Base-by-base conservation (phyloP, 1,140 invertebrate species). In the Patella vulgata region DNA sequence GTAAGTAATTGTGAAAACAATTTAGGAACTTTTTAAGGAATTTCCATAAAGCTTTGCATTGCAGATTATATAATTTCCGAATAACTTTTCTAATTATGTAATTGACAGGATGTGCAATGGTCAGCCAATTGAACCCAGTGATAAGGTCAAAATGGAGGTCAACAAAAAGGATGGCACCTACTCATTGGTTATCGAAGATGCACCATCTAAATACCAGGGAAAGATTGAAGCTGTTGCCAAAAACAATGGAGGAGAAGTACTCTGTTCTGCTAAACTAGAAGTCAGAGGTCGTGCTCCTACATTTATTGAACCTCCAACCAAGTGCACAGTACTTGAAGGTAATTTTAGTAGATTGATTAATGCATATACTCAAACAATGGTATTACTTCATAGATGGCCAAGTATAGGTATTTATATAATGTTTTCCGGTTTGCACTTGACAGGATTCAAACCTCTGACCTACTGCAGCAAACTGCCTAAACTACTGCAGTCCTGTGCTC, bases 251-350 rank as follows among this genome's bases (percentile, higher is more conserved):
- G 82, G 82, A 17, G 78, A 82, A 57, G 79, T 74, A 14, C 64
- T 74, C 0, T 74, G 70, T 44, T 50, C 73, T 23, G 77, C 79
- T 17, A 70, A 74, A 19, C 73, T 84, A 33, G 75, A 75, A 27
- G 72, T 84, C 42, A 67, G 73, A 68, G 82, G 82, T 48, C 69
- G 69, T 55, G 73, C 80, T 33, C 80, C 82, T n/a, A 71, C 43
- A 1, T 82, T 84, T 59, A 56, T 75, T 19, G 73, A 75, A 57
- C 63, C 71, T 27, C 82, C 82, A 46, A 66, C 82, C 59, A 84
- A 84, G 58, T 84, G 82, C 59, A 83, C 79, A 14, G 71, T 82
- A 25, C 67, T 84, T 9, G 77, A 82, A 78, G 81, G 81, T 81
- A 60, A n/a, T n/a, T n/a, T n/a, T n/a, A n/a, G n/a, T n/a, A n/a